Percentiles rank a stretch among this genome's conserved stretches.
Evolutionary conservation across 2,888 invertebrate genomes (phyloP).

Genomic region (Nipponacmea schrenckii): DNA sequence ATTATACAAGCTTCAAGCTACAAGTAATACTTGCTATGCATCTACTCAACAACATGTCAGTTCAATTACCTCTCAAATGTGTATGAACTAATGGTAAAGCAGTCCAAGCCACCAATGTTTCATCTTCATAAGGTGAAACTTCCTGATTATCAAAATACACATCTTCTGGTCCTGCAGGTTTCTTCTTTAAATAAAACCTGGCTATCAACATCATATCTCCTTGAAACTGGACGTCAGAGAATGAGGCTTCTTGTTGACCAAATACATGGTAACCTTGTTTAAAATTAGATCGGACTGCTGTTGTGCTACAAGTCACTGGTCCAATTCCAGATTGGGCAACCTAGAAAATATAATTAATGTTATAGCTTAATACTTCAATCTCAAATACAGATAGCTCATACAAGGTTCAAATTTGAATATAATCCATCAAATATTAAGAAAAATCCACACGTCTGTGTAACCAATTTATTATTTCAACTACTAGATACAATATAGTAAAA

Average conservation of each 20-base stretch:
- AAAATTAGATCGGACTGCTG: constrained; percentile 61
- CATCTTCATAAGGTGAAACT: constrained; percentile 50
- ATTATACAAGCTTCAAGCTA: no score
- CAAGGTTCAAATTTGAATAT: no score
- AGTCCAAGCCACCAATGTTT: constrained; percentile 62
- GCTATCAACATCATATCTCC: constrained; percentile 61
- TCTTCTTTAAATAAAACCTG: constrained; percentile 59
- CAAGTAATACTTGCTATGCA: no score
- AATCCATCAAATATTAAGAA: no score
- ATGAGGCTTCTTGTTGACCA: constrained; percentile 65
- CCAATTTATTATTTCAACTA: not conserved
- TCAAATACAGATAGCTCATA: no score
- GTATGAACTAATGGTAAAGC: constrained; percentile 55
- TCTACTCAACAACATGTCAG: not conserved
- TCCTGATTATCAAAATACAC: constrained; percentile 39
- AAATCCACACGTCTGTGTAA: not conserved
- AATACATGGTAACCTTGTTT: constrained; percentile 63
- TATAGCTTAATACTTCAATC: not conserved
- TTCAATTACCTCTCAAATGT: constrained; percentile 40
- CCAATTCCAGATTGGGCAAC: constrained; percentile 60
- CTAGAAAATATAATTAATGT: constrained; percentile 34
- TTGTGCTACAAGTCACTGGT: constrained; percentile 63
- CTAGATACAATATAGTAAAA: not conserved
- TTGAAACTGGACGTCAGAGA: constrained; percentile 57
- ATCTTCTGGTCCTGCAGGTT: constrained; percentile 38